phyloP scores from a whole-genome alignment of 2,113 vertebrate species.

The Saguinus imperator region DNA sequence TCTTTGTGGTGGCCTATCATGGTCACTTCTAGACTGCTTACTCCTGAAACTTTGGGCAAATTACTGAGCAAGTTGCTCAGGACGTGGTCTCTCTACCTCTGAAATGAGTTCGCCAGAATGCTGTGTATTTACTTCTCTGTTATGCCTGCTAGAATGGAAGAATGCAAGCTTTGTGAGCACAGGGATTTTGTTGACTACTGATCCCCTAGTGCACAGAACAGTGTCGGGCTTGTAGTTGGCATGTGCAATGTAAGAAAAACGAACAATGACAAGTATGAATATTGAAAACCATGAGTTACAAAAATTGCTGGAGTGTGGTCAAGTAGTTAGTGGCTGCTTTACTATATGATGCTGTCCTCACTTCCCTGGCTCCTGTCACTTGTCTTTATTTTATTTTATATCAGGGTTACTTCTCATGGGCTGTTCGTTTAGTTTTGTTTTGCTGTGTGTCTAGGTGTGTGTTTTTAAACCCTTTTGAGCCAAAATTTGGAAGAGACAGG shows the following conservation, averaged over 20 bases:
- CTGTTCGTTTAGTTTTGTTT: neutral
- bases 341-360: rapidly evolving
- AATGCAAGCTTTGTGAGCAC: neutral
- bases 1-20: too few species aligned
- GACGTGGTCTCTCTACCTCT: neutral
- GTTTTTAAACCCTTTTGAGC: neutral
- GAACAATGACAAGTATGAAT: rapidly evolving
- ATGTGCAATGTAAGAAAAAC: neutral
- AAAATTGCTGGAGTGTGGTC: neutral
- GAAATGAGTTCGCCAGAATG: neutral
- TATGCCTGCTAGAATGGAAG: too few species aligned
- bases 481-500: neutral
- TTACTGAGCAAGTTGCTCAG: neutral
- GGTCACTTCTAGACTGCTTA: neutral
- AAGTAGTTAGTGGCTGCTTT: neutral
- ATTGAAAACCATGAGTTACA: neutral
- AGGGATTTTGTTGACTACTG: neutral
- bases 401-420: neutral
- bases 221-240: rapidly evolving
- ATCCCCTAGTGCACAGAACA: neutral
- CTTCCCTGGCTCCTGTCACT: neutral
- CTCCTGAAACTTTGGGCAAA: neutral
- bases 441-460: neutral
- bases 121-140: neutral
- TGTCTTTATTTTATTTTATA: neutral